Evolutionary conservation across 2,797 vertebrate genomes (phyloP).

Genomic region (Danio jaintianensis): DNA sequence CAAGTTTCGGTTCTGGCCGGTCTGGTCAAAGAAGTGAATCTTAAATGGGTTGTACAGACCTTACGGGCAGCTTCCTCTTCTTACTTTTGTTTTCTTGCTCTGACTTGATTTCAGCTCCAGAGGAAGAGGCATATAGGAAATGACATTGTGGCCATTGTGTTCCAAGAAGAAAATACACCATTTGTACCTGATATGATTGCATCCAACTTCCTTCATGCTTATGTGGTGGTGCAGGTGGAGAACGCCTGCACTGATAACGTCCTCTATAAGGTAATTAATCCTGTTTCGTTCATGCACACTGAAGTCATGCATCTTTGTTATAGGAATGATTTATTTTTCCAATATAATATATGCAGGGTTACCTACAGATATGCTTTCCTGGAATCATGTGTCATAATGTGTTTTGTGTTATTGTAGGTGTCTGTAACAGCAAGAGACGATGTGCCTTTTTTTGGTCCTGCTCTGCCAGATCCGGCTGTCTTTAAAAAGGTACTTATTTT

Average conservation of each 20-base stretch:
- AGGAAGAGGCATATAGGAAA: conserved; percentile 96
- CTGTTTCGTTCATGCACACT: background rate
- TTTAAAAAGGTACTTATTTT: conserved; percentile 87
- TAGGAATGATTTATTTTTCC: background rate
- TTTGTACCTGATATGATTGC: conserved; percentile 99
- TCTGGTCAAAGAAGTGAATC: conserved; percentile 20
- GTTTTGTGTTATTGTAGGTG: conserved; percentile 76
- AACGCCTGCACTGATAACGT: conserved; percentile 81
- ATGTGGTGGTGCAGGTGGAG: conserved; percentile 94
- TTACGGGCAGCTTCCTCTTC: conserved; percentile 14
- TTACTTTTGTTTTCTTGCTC: conserved; percentile 8
- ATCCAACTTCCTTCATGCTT: conserved; percentile 96
- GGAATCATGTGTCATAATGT: background rate
- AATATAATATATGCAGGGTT: background rate
- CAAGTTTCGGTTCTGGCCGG: background rate
- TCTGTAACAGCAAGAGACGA: conserved; percentile 94
- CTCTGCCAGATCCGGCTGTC: conserved; percentile 89
- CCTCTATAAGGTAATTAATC: conserved; percentile 87
- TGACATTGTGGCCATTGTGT: conserved; percentile 95
- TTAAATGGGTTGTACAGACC: background rate
- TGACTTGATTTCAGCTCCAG: conserved; percentile 84
- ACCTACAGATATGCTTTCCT: background rate
- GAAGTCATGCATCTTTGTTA: background rate
- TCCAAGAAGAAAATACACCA: conserved; percentile 97
- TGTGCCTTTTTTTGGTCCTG: conserved; percentile 93